A percentile compares a stretch with the other conserved stretches of the same genome.
Evolutionary conservation across 2,888 invertebrate genomes (phyloP).

Genomic region (Cryptosula pallasiana): DNA sequence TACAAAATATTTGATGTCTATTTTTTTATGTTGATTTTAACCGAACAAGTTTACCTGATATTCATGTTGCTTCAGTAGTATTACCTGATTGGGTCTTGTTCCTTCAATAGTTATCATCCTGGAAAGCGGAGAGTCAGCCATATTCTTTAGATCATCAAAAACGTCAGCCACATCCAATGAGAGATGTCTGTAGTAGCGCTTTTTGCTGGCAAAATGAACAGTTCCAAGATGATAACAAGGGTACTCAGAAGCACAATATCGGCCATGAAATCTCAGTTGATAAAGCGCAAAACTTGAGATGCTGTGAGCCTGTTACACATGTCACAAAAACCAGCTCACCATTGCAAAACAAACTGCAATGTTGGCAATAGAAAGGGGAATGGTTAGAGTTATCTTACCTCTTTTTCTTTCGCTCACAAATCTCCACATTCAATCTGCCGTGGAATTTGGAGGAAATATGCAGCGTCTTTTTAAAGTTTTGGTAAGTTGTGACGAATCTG

Average conservation of each 20-base stretch:
- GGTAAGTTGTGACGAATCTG: constrained; percentile 19
- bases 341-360: too few species aligned
- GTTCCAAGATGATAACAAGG: too few species aligned
- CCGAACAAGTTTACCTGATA: too few species aligned
- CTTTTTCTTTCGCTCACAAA: background rate
- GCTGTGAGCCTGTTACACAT: too few species aligned
- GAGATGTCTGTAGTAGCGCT: background rate
- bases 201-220: background rate
- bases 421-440: background rate
- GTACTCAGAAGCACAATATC: too few species aligned
- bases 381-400: background rate
- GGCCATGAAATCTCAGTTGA: too few species aligned
- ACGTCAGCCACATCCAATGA: background rate
- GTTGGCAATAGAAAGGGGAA: too few species aligned
- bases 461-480: constrained; percentile 16
- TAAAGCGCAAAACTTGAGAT: too few species aligned
- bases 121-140: background rate
- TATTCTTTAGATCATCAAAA: background rate
- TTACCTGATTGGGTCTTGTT: background rate
- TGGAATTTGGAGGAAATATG: background rate
- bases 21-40: too few species aligned
- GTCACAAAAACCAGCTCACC: too few species aligned
- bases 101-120: background rate
- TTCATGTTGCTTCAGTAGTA: too few species aligned
- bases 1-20: too few species aligned